phyloP scores from a whole-genome alignment of 2,797 vertebrate species.

The Paedocypris micromegethes region DNA sequence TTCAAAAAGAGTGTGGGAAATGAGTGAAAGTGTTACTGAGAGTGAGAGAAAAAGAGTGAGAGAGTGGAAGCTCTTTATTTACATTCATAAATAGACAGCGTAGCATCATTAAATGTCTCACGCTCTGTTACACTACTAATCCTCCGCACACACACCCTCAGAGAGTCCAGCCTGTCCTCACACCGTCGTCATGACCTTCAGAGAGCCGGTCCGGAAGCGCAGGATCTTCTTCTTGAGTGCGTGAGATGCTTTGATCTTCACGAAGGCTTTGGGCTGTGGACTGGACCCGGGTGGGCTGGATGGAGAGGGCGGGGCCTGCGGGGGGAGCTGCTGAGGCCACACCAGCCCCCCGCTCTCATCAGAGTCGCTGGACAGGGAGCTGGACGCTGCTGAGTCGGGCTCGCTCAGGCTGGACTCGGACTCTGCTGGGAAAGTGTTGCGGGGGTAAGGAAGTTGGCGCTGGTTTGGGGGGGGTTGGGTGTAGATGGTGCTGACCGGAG shows the following conservation, averaged over 20 bases:
- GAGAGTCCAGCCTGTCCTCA: slow-evolving; percentile 49
- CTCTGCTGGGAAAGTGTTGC: slow-evolving; percentile 63
- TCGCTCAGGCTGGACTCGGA: slow-evolving; percentile 80
- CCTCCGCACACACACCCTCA: not conserved
- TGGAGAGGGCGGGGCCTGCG: slow-evolving; percentile 61
- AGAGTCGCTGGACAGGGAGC: slow-evolving; percentile 77
- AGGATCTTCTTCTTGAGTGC: slow-evolving; percentile 87
- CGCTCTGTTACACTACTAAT: not conserved
- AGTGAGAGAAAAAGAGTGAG: too few species aligned
- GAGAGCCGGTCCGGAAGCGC: slow-evolving; percentile 81
- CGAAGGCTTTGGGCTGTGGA: slow-evolving; percentile 77
- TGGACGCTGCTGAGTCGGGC: slow-evolving; percentile 72
- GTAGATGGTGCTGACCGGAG: slow-evolving; percentile 43
- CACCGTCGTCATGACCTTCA: slow-evolving; percentile 89
- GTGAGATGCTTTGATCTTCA: slow-evolving; percentile 86
- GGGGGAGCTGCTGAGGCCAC: slow-evolving; percentile 80
- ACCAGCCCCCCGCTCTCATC: slow-evolving; percentile 80
- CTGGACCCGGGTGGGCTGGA: slow-evolving; percentile 56
- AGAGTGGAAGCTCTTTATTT: too few species aligned
- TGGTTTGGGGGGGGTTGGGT: slow-evolving; percentile 44
- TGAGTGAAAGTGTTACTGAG: too few species aligned
- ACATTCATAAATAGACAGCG: too few species aligned
- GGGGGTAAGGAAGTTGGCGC: slow-evolving; percentile 40
- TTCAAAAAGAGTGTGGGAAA: too few species aligned
- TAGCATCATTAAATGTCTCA: not conserved